Evolutionary conservation across 2,888 invertebrate species (phyloP).

Genomic region (Agonum fuliginosum): DNA sequence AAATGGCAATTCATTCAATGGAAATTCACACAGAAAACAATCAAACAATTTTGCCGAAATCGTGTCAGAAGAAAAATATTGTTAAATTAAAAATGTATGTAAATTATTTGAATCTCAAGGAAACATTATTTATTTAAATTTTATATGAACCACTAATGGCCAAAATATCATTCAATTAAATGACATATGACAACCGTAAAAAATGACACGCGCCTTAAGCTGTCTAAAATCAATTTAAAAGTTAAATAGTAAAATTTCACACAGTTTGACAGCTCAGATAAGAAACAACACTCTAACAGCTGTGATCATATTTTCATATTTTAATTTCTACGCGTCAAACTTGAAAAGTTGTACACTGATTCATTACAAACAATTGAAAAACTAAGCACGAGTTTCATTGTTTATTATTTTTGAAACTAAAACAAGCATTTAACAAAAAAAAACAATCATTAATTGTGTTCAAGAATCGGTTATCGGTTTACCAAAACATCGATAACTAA

Average conservation of each 20-base stretch:
- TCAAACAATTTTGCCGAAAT: too few relatives aligned
- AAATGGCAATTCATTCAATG: not conserved
- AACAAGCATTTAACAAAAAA: not conserved
- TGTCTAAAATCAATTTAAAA: conserved; percentile 18
- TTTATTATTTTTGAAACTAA: conserved; percentile 13
- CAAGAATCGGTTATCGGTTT: not conserved
- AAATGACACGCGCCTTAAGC: not conserved
- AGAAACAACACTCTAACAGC: too few relatives aligned
- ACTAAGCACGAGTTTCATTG: conserved; percentile 11
- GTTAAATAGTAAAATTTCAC: conserved; percentile 15
- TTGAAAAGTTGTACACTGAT: conserved; percentile 6
- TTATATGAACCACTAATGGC: too few relatives aligned
- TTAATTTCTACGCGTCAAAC: conserved; percentile 9
- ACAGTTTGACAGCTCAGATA: conserved; percentile 4
- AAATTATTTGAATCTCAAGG: too few relatives aligned
- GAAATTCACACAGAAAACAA: too few relatives aligned
- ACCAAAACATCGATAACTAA: not conserved
- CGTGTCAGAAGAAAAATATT: too few relatives aligned
- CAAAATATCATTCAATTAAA: not conserved
- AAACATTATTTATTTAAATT: too few relatives aligned
- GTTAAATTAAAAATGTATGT: too few relatives aligned
- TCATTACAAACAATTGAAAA: conserved; percentile 14
- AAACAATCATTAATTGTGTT: conserved; percentile 18
- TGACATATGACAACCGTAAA: conserved; percentile 9
- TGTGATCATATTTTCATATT: not conserved